A percentile compares a stretch with the other conserved stretches of the same genome.
phyloP scores from a whole-genome alignment of 2,888 invertebrate genomes.

The Zhuqinia jingwanae region DNA sequence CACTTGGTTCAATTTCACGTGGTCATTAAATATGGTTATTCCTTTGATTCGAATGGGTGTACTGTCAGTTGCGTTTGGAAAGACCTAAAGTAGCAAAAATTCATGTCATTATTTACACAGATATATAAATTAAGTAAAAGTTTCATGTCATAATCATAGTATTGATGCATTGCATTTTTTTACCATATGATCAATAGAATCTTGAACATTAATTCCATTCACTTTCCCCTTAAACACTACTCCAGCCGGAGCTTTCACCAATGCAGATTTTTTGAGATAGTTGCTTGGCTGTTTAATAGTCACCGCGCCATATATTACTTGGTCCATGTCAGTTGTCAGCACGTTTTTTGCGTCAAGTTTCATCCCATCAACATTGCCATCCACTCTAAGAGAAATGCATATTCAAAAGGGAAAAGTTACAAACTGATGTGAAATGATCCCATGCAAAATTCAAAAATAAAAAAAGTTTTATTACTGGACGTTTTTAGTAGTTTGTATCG shows the following conservation, averaged over 20 bases:
- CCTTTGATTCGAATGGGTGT: conserved; percentile 60
- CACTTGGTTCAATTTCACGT: conserved; percentile 26
- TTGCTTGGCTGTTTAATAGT: conserved; percentile 2
- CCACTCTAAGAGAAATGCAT: conserved; percentile 59
- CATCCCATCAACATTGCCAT: conserved; percentile 67
- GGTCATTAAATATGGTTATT: conserved; percentile 39
- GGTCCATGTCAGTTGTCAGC: conserved; percentile 52
- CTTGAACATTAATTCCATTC: conserved; percentile 64
- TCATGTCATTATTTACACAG: no score
- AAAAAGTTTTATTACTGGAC: conserved; percentile 50
- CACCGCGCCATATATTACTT: conserved; percentile 47
- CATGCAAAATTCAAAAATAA: neutral
- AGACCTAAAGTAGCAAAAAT: conserved; percentile 27
- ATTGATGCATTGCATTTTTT: neutral
- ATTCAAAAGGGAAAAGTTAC: no score
- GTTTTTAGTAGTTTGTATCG: conserved; percentile 21
- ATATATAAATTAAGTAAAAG: no score
- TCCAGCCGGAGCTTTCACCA: conserved; percentile 36
- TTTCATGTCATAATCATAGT: no score
- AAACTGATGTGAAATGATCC: neutral
- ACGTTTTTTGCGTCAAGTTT: conserved; percentile 38
- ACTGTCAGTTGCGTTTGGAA: neutral
- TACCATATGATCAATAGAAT: conserved; percentile 65
- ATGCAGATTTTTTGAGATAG: neutral
- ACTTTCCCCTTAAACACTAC: conserved; percentile 60